Percentiles rank a stretch among this genome's conserved stretches.
phyloP scores from a whole-genome alignment of 2,113 vertebrate species.

The Panurus biarmicus region DNA sequence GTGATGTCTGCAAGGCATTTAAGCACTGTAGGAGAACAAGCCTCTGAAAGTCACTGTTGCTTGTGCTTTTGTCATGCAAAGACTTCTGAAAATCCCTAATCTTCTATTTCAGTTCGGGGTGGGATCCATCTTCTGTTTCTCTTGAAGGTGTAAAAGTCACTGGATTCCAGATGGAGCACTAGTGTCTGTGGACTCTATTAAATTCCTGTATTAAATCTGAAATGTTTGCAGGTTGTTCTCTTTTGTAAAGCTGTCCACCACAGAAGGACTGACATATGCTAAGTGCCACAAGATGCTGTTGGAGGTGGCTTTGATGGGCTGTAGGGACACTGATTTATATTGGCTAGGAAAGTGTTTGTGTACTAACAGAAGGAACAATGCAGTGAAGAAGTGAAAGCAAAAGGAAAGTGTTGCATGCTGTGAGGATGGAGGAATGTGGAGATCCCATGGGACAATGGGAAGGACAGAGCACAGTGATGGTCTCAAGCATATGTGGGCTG shows the following conservation, averaged over 20 bases:
- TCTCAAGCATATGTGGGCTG: rapidly evolving
- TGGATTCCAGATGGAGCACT: constrained; percentile 1
- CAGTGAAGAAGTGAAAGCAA: neutral
- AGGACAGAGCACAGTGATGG: neutral
- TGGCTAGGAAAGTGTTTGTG: neutral
- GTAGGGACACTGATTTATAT: neutral
- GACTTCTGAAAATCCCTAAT: neutral
- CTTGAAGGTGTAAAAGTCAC: constrained; percentile 16
- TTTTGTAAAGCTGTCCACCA: neutral
- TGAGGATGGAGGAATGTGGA: neutral
- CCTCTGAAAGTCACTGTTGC: neutral
- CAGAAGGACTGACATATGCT: neutral
- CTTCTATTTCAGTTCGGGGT: neutral
- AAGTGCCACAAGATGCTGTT: neutral
- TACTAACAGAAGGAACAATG: neutral
- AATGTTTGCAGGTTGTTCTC: neutral
- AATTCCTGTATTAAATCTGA: neutral
- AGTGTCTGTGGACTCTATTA: constrained; percentile 1
- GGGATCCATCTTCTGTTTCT: neutral
- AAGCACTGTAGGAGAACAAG: neutral
- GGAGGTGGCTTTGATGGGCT: neutral
- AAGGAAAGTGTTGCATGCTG: neutral
- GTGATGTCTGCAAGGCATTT: neutral
- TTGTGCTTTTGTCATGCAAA: neutral
- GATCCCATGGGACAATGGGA: neutral